Evolutionary conservation across 2,797 vertebrate species (phyloP).

Genomic region (Cuniculus paca): DNA sequence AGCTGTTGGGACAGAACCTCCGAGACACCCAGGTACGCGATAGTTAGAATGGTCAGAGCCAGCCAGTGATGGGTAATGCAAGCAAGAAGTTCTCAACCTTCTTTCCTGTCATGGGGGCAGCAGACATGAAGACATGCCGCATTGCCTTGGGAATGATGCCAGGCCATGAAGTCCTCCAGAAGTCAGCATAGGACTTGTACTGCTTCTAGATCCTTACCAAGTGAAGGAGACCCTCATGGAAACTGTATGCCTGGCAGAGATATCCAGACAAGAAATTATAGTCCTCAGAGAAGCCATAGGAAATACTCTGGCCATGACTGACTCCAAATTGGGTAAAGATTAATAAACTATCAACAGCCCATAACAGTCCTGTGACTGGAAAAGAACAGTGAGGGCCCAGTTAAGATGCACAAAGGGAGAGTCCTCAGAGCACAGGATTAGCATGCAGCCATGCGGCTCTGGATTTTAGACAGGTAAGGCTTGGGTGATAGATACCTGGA

Average conservation of each 20-base stretch:
- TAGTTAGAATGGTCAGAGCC: background rate
- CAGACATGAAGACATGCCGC: no score
- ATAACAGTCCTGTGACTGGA: rapidly evolving
- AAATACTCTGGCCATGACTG: background rate
- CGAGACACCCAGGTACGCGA: background rate
- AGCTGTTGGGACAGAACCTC: background rate
- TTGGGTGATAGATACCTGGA: background rate
- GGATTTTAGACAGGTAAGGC: rapidly evolving
- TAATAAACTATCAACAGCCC: background rate
- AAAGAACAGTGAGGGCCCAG: background rate
- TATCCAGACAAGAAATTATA: background rate
- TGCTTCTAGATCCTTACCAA: background rate
- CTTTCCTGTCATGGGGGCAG: background rate
- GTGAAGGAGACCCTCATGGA: background rate
- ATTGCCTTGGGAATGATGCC: background rate
- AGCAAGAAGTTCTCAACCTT: background rate
- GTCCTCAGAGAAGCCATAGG: background rate
- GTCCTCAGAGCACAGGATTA: background rate
- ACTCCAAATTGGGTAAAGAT: background rate
- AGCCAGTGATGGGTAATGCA: background rate
- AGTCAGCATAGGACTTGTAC: background rate
- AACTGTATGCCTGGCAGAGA: background rate
- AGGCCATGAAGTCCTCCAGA: background rate
- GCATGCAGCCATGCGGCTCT: rapidly evolving
- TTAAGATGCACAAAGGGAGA: background rate